These are phyloP conservation scores for Seriola dumerili DNA, from an alignment of 2,113 vertebrate species.

Conservation along the genomic window DNA sequence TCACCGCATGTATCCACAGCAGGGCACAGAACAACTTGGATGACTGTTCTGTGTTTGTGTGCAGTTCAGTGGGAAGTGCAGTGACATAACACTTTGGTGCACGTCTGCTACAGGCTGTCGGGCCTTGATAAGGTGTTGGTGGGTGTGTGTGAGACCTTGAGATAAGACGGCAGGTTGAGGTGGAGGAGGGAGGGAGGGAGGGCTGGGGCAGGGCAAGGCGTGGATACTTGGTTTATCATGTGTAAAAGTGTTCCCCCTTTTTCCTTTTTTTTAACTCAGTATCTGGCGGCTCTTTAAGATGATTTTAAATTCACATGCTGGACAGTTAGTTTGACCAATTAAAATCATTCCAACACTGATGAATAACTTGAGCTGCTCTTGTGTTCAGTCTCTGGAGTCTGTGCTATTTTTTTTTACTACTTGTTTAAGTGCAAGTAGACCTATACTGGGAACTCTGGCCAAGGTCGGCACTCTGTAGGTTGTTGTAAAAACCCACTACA, in stretches of 20 bases:
- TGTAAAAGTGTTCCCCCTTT: neutral
- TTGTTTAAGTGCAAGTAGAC: neutral
- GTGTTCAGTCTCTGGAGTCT: neutral
- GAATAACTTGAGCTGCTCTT: neutral
- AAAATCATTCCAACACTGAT: neutral
- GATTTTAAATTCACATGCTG: neutral
- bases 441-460: neutral
- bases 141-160: conserved; percentile 41
- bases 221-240: conserved; percentile 1
- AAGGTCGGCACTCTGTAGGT: neutral
- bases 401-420: conserved; percentile 2
- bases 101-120: conserved; percentile 6
- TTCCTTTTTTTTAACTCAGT: neutral
- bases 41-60: neutral
- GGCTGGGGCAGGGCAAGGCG: neutral
- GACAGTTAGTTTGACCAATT: neutral
- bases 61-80: neutral
- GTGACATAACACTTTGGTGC: conserved; percentile 26
- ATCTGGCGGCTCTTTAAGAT: neutral
- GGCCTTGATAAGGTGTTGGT: conserved; percentile 68
- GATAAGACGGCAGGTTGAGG: conserved; percentile 60
- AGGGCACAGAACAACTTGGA: conserved; percentile 11
- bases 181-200: conserved; percentile 1
- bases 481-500: neutral
- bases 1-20: neutral